Conservation (phyloP, 2,888 invertebrate genomes). For the Apantesis nais region DNA sequence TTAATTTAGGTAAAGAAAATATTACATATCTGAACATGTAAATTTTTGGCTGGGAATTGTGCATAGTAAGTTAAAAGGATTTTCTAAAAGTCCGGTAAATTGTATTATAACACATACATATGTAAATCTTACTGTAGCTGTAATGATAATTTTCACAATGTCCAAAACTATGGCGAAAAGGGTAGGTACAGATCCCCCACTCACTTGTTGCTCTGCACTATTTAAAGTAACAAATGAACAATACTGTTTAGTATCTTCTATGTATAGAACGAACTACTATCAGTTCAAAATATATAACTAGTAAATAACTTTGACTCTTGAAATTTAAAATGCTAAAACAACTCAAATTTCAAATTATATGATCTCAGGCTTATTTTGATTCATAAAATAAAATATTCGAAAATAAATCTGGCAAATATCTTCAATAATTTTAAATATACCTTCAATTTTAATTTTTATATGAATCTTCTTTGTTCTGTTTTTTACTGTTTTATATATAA, state of each 20-base stretch:
- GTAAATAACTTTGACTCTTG: not conserved
- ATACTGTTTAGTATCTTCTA: not conserved
- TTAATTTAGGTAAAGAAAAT: not conserved
- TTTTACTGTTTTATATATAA: not conserved
- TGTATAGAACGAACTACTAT: not conserved
- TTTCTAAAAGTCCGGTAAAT: conserved; percentile 16
- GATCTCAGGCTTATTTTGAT: not conserved
- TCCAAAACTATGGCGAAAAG: conserved; percentile 81
- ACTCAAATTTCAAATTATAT: not conserved
- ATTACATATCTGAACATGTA: conserved; percentile 11
- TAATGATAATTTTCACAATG: conserved; percentile 84
- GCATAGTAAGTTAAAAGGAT: conserved; percentile 44
- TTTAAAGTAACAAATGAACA: conserved; percentile 16
- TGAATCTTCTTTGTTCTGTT: not conserved
- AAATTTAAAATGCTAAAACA: not conserved
- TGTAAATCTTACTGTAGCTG: conserved; percentile 33
- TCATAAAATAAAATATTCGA: not conserved
- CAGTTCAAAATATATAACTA: not conserved
- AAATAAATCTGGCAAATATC: not conserved
- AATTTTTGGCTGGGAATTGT: conserved; percentile 53
- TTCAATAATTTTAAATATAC: not conserved
- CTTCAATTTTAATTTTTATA: not conserved
- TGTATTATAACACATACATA: conserved; percentile 13
- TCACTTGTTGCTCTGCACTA: conserved; percentile 80
- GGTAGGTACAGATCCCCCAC: conserved; percentile 79